Evolutionary conservation across 92 coral and sea anemone genomes (phyloP).

Genomic region (Porites cylindrica): DNA sequence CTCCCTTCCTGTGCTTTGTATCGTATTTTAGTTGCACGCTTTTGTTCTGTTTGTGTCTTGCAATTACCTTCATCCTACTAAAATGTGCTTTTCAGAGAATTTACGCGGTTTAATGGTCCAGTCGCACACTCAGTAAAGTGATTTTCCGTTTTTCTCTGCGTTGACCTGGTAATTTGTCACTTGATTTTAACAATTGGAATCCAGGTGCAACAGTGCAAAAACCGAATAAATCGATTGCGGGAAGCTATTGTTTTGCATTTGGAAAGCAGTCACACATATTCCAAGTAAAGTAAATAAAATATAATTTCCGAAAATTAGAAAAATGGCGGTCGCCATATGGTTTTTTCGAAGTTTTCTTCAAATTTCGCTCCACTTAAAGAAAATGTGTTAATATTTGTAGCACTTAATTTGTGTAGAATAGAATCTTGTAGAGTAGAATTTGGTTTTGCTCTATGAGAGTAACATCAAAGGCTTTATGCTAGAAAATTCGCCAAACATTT

Average conservation of each 20-base stretch:
- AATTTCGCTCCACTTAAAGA: no score
- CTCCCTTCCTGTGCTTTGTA: background rate
- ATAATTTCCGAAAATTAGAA: no score
- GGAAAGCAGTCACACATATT: no score
- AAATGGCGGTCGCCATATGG: no score
- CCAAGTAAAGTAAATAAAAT: no score
- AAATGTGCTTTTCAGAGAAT: background rate
- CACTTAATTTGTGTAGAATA: no score
- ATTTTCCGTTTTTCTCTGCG: background rate
- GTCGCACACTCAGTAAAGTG: background rate
- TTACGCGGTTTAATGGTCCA: background rate
- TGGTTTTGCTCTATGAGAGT: background rate
- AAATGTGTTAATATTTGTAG: no score
- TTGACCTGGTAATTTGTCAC: background rate
- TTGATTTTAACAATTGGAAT: background rate
- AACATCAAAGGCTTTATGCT: background rate
- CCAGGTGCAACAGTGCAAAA: background rate
- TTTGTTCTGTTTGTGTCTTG: background rate
- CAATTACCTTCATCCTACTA: background rate
- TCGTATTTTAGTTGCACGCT: background rate
- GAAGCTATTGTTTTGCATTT: no score
- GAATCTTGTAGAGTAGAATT: no score
- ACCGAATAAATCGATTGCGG: no score
- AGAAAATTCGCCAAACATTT: background rate
- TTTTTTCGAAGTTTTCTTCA: no score